A percentile compares a stretch with the other conserved stretches of the same genome.
Evolutionary conservation across 2,797 vertebrate species (phyloP).

Genomic region (Alosa sapidissima): DNA sequence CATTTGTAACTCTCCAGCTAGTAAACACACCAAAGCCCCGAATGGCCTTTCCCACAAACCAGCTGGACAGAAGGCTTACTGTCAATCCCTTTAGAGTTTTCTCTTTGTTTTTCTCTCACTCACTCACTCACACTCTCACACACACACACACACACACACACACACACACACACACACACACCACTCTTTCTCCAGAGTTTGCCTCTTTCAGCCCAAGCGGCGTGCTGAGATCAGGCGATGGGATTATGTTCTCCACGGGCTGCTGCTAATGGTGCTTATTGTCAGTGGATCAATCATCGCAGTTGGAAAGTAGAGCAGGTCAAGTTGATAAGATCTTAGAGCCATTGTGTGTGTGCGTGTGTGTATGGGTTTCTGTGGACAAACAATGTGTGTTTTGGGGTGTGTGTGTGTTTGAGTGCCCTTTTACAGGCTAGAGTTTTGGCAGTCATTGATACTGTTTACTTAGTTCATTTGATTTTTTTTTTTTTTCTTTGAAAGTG

Average conservation of each 20-base stretch:
- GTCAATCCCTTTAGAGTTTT: no score
- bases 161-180: not conserved
- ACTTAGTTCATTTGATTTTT: not conserved
- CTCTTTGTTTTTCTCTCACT: no score
- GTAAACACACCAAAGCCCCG: not conserved
- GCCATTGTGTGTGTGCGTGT: not conserved
- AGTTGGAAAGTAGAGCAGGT: slow-evolving; percentile 1
- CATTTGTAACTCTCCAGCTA: not conserved
- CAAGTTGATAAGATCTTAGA: not conserved
- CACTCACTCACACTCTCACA: not conserved
- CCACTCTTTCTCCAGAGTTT: not conserved
- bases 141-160: not conserved
- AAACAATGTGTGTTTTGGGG: not conserved
- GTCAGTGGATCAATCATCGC: slow-evolving; percentile 1
- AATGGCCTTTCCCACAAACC: not conserved
- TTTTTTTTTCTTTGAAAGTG: not conserved
- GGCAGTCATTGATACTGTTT: not conserved
- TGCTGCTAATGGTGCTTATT: not conserved
- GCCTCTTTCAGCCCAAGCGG: not conserved
- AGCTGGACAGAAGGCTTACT: not conserved
- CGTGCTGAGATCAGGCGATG: not conserved
- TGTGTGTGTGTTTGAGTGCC: not conserved
- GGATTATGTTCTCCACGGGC: not conserved
- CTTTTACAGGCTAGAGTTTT: not conserved
- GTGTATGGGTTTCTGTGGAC: not conserved